Evolutionary conservation across 2,888 invertebrate genomes (phyloP).

Genomic region (Pristionchus fissidentatus): DNA sequence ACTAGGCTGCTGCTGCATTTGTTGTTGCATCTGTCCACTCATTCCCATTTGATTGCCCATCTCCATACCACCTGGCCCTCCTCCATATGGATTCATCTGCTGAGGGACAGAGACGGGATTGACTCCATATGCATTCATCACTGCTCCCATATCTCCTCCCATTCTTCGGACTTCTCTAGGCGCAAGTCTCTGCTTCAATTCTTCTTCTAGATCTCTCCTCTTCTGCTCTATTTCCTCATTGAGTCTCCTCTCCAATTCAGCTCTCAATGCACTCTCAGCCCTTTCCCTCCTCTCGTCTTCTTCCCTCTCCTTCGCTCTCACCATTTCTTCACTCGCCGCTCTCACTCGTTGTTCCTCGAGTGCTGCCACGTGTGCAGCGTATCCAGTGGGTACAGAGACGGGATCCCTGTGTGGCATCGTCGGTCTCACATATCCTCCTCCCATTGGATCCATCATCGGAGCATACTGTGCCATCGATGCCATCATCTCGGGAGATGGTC

Average conservation of each 20-base stretch:
- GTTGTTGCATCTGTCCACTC: neutral
- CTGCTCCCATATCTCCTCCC: conserved; percentile 5
- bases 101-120: neutral
- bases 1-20: neutral
- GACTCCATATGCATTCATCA: conserved; percentile 40
- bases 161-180: conserved; percentile 27
- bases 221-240: conserved; percentile 34
- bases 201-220: conserved; percentile 23
- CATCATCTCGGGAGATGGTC: conserved; percentile 28
- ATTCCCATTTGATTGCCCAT: neutral
- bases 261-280: conserved; percentile 13
- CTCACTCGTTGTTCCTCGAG: conserved; percentile 19
- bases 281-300: neutral
- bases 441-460: conserved; percentile 34
- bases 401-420: neutral
- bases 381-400: conserved; percentile 9
- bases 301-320: conserved; percentile 1
- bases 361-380: conserved; percentile 1
- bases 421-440: neutral
- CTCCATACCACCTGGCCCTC: neutral
- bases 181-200: conserved; percentile 28
- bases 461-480: neutral
- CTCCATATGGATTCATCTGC: neutral
- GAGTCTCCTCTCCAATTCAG: conserved; percentile 36
- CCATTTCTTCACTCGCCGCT: neutral